Base-by-base conservation (phyloP, 2,888 invertebrate species). In the Mimas tiliae region DNA sequence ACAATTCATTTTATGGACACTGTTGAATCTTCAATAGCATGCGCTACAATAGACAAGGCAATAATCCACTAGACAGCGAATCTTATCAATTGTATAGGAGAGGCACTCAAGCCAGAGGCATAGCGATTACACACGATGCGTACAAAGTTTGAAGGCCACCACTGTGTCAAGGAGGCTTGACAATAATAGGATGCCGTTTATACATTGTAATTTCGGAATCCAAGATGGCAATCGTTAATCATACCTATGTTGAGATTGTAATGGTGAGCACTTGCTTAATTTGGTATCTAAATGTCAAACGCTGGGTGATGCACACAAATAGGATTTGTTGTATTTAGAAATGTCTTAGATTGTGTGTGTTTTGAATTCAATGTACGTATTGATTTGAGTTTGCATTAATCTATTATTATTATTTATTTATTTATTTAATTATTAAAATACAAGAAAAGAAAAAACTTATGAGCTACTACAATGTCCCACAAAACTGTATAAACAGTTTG, bases 61-160 rank as follows among this genome's bases (percentile, higher is more conserved):
- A 58, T 19, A 21, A 42, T 42, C 16, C 42, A 42, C 19, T 38
- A 38, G 38, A 12, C 19, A 16, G 38, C 19, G 58, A 34, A 42
- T 42, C 58, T 58, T 42, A 42, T 38, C 51, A 34, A 38, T 38
- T 51, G 1, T 64, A 7, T 12, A 33, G 16, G 48, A 47, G 21
- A 21, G 38, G 19, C 33, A 19, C 58, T 48, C 19, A 27, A 62
- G 45, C 47, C 9, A 48, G 6, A 33, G 45, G 12, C n/a, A 47
- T 27, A 11, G 48, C 47, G 47, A 33, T 63, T n/a, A 63, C 63
- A 63, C 42, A 62, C 62, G 65, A 62, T 65, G 62, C 62, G 34
- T 48, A 58, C 58, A 53, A 55, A 58, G 58, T 65, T 65, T 65
- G 58, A 45, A 34, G 65, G 58, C 65, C 47, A 48, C 19, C 27